phyloP scores from a whole-genome alignment of 2,797 vertebrate species.

The Poeciliopsis turneri region DNA sequence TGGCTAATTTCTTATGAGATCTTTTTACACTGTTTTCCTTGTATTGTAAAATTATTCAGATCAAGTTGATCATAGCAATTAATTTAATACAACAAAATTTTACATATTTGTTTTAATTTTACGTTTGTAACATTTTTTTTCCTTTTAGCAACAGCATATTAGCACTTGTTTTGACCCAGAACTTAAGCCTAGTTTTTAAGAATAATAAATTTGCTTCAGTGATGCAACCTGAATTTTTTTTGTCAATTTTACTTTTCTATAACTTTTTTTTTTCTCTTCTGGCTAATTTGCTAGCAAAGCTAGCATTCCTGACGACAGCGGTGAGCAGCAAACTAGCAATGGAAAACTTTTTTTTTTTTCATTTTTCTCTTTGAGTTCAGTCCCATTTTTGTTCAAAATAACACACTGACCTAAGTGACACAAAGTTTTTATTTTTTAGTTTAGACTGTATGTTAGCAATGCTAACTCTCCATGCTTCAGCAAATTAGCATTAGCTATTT shows the following conservation, averaged over 20 bases:
- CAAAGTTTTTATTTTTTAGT: neutral
- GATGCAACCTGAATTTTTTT: neutral
- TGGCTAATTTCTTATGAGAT: neutral
- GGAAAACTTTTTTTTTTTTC: neutral
- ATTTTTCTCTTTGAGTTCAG: neutral
- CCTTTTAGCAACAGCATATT: neutral
- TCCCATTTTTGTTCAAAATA: neutral
- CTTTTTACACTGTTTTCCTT: neutral
- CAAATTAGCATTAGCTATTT: conserved; percentile 46
- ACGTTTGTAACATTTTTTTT: neutral
- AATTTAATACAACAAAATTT: neutral
- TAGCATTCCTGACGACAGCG: neutral
- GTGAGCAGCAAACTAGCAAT: neutral
- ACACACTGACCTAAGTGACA: neutral
- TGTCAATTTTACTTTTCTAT: neutral
- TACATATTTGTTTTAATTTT: neutral
- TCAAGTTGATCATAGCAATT: neutral
- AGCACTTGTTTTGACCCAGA: neutral
- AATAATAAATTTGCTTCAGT: neutral
- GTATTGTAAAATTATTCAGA: neutral
- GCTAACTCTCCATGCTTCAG: conserved; percentile 17
- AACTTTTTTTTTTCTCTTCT: neutral
- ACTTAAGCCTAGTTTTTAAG: neutral
- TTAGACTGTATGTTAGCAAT: neutral
- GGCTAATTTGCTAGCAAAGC: neutral